Evolutionary conservation across 2,797 vertebrate species (phyloP).

Genomic region (Sebastiscus albofasciatus): DNA sequence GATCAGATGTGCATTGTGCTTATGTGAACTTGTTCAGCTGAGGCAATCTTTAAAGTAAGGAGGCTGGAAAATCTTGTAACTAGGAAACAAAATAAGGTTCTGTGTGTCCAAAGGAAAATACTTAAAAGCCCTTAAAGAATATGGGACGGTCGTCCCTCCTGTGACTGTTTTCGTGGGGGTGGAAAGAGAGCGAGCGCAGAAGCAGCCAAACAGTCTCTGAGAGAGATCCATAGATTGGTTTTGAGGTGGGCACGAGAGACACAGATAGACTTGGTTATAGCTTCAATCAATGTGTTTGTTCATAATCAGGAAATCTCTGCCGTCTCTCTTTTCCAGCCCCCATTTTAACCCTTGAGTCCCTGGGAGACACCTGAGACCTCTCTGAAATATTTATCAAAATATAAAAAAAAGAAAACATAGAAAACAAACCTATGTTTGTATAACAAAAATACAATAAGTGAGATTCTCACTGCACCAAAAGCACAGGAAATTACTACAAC

Average conservation of each 20-base stretch:
- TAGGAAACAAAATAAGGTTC: constrained; percentile 64
- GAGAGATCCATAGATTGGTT: constrained; percentile 41
- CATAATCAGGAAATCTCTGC: constrained; percentile 27
- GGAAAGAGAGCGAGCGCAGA: constrained; percentile 3
- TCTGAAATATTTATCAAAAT: neutral
- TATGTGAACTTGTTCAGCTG: neutral
- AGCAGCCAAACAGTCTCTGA: constrained; percentile 14
- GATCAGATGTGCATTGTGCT: neutral
- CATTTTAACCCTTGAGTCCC: constrained; percentile 3
- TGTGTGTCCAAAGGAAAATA: constrained; percentile 26
- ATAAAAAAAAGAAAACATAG: neutral
- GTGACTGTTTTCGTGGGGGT: neutral
- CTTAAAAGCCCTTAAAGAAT: constrained; percentile 40
- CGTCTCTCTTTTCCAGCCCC: neutral
- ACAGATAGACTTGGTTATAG: neutral
- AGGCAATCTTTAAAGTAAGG: constrained; percentile 21
- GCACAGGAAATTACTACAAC: neutral
- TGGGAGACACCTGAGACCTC: neutral
- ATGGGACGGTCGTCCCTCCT: neutral
- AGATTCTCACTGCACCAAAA: neutral
- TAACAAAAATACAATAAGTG: neutral
- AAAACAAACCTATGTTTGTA: neutral
- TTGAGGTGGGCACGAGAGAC: constrained; percentile 24
- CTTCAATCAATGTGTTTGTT: constrained; percentile 46
- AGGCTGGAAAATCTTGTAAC: constrained; percentile 43